Evolutionary conservation across 2,113 vertebrate genomes (phyloP), one percentile per base, ranked within the genome.

Genomic region (Genyomyrus donnyi): DNA sequence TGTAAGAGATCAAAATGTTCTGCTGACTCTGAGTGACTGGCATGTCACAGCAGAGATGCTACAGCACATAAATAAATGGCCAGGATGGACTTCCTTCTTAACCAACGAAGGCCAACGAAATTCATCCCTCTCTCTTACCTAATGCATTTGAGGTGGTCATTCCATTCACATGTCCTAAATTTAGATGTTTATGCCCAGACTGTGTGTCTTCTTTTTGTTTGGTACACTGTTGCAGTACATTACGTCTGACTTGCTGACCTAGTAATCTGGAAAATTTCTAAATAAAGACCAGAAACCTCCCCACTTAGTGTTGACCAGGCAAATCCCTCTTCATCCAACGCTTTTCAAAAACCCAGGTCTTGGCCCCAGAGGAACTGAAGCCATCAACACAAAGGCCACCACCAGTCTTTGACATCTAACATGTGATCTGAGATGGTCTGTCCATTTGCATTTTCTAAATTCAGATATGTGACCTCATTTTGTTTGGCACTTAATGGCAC

Each of bases 401-500:
- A 77, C 5, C 0, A 35, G 70, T 39, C 70, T 77, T 35, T 66
- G n/a, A 17, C 11, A 77, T 77, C 70, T 77, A 35, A 19, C 70
- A 39, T 39, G 10, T 9, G 13, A 19, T 39, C 31, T 10, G 24
- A 50, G 15, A 46, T 45, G 24, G 7, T 48, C 84, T 21, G 21
- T 11, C 4, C 85, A 52, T 35, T 53, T 87, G 85, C 85, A 50
- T 50, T 46, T 87, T 46, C 24, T 15, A 49, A 35, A 27, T 87
- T 52, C 49, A 31, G 49, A 87, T 87, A 24, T 48, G 8, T 17
- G 8, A 49, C 70, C 70, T 77, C 13, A 15, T 77, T 77, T 39
- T 77, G 31, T 77, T 48, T 93, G 88, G 90, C 39, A 92, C 93
- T 91, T 93, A 93, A 93, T 80, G 89, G 35, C 89, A 93, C 93